Percentiles rank a stretch among this genome's conserved stretches.
Conservation (phyloP, 2,888 invertebrate genomes). For the Epiblema foenella region DNA sequence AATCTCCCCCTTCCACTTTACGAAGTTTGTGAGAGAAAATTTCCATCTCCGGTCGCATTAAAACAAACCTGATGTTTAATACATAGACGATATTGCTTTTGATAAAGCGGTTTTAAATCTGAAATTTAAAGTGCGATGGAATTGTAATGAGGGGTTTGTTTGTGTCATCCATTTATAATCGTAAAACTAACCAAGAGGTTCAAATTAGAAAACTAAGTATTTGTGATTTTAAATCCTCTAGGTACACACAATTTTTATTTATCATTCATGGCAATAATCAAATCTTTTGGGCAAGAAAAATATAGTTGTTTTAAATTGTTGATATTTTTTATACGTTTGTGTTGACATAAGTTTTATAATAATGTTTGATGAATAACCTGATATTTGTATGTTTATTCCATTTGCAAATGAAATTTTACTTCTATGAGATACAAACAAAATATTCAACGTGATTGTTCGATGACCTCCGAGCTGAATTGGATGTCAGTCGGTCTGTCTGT, state of each 20-base stretch:
- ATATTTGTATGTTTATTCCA: background rate
- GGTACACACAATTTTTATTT: no score
- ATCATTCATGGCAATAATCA: background rate
- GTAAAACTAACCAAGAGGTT: conserved; percentile 13
- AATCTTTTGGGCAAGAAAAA: background rate
- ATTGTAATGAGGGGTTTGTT: conserved; percentile 82
- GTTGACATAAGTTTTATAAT: no score
- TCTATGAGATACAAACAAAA: background rate
- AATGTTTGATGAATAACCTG: no score
- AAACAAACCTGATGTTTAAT: conserved; percentile 80
- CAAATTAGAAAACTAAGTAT: conserved; percentile 4
- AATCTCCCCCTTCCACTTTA: conserved; percentile 66
- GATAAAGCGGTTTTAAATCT: conserved; percentile 83
- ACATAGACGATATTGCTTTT: conserved; percentile 82
- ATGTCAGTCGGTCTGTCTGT: conserved; percentile 59
- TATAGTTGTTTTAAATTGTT: no score
- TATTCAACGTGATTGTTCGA: conserved; percentile 67
- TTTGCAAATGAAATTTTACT: background rate
- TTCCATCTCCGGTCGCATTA: conserved; percentile 69
- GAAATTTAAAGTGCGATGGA: conserved; percentile 81
- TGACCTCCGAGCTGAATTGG: conserved; percentile 67
- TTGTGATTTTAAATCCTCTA: background rate
- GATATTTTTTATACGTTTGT: no score
- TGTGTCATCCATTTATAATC: conserved; percentile 54
- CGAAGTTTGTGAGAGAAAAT: conserved; percentile 70